A percentile compares a stretch with the other conserved stretches of the same genome.
phyloP scores from a whole-genome alignment of 2,797 vertebrate species.

The Sphenopsis melanotis region DNA sequence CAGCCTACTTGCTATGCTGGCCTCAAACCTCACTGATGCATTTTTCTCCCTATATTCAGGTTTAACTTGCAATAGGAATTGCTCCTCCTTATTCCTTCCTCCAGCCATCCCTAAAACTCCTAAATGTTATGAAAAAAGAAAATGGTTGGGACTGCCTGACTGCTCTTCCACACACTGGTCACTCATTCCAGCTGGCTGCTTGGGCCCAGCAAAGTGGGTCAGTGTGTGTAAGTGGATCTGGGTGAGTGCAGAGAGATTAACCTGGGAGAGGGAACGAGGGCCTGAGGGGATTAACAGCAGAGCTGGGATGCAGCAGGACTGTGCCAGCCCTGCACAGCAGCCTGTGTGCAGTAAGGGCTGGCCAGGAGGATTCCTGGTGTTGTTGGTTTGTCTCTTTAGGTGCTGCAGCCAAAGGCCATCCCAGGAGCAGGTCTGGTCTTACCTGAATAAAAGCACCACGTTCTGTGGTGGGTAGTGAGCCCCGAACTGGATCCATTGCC shows the following conservation, averaged over 20 bases:
- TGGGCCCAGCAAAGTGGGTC: background rate
- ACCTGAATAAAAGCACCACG: background rate
- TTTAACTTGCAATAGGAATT: background rate
- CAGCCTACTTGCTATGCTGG: background rate
- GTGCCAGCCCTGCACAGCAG: background rate
- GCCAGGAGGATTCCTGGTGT: background rate
- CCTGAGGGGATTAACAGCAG: background rate
- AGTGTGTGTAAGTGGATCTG: background rate
- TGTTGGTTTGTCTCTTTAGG: background rate
- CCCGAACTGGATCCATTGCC: background rate
- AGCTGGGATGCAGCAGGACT: background rate
- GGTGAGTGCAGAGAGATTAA: constrained; percentile 16
- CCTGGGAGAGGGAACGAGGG: background rate
- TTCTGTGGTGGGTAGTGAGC: background rate
- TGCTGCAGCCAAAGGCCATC: background rate
- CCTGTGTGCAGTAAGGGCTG: background rate
- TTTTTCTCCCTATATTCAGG: background rate
- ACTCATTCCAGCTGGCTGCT: background rate
- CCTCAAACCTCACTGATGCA: background rate
- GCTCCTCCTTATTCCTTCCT: constrained; percentile 46
- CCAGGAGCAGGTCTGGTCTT: background rate
- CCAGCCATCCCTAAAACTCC: constrained; percentile 32
- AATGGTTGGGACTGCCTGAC: background rate
- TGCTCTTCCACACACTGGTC: background rate
- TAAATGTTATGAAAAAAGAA: background rate